A percentile compares a stretch with the other conserved stretches of the same genome.
These are phyloP conservation scores for Vombatus ursinus DNA, from an alignment of 2,113 vertebrate species.

Conservation along the genomic window DNA sequence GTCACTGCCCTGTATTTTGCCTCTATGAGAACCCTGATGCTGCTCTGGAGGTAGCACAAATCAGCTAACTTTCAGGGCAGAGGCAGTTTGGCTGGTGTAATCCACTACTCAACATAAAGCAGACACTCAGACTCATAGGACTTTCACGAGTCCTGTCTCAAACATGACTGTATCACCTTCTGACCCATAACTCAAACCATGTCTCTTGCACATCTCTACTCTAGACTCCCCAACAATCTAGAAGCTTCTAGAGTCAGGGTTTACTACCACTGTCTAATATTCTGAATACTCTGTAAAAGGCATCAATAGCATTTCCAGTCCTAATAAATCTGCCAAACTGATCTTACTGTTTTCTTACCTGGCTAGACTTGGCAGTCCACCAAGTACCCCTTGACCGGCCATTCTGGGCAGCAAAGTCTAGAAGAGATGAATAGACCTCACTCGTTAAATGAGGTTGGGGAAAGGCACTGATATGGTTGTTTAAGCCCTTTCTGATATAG, in stretches of 20 bases:
- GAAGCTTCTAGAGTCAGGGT: background rate
- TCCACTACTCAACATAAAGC: background rate
- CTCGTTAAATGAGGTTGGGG: background rate
- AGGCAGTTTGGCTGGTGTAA: background rate
- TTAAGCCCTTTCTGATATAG: background rate
- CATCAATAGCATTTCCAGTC: background rate
- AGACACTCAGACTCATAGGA: background rate
- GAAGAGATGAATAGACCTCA: background rate
- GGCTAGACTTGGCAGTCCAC: background rate
- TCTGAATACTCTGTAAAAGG: background rate
- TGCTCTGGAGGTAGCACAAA: too few species aligned
- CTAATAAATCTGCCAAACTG: background rate
- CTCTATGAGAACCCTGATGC: too few species aligned
- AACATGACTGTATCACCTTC: background rate
- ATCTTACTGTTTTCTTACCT: background rate
- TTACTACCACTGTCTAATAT: too few species aligned
- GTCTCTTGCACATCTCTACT: background rate
- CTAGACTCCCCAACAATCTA: background rate
- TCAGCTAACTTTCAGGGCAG: too few species aligned
- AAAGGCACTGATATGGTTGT: background rate
- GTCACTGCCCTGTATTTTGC: too few species aligned
- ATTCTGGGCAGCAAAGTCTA: background rate
- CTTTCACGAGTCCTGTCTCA: background rate
- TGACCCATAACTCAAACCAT: background rate
- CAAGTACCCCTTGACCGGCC: background rate